Conservation (phyloP, 2,113 vertebrate genomes). For the Astatotilapia flaviijosephi region DNA sequence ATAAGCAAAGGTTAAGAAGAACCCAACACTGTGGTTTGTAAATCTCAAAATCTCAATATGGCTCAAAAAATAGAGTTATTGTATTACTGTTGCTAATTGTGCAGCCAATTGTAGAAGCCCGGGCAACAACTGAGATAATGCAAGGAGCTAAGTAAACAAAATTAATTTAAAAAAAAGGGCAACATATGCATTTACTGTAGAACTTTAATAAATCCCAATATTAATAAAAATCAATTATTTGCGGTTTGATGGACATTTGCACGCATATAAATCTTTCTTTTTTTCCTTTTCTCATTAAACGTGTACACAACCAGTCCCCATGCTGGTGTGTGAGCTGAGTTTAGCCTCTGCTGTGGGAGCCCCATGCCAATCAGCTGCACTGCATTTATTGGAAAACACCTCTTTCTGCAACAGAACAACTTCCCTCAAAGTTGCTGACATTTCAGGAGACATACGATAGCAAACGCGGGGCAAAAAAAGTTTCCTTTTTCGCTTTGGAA, state of each 20-base stretch:
- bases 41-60: background rate
- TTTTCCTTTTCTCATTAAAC: background rate
- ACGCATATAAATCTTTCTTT: background rate
- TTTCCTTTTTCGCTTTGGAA: background rate
- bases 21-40: background rate
- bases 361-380: slow-evolving; percentile 1
- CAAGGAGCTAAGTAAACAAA: background rate
- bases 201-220: background rate
- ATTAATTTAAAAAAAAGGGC: background rate
- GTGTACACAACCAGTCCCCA: background rate
- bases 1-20: slow-evolving; percentile 19
- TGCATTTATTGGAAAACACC: background rate
- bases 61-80: background rate
- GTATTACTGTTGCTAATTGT: background rate
- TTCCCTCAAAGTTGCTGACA: background rate
- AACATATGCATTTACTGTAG: background rate
- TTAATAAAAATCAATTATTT: background rate
- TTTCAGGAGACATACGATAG: background rate
- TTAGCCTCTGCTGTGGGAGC: background rate
- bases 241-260: background rate
- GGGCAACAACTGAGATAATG: background rate
- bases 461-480: background rate
- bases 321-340: background rate
- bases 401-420: slow-evolving; percentile 1
- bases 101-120: background rate